Evolutionary conservation across 2,888 invertebrate genomes (phyloP), one percentile per base, ranked within the genome.

Genomic region (Cepaea hortensis): DNA sequence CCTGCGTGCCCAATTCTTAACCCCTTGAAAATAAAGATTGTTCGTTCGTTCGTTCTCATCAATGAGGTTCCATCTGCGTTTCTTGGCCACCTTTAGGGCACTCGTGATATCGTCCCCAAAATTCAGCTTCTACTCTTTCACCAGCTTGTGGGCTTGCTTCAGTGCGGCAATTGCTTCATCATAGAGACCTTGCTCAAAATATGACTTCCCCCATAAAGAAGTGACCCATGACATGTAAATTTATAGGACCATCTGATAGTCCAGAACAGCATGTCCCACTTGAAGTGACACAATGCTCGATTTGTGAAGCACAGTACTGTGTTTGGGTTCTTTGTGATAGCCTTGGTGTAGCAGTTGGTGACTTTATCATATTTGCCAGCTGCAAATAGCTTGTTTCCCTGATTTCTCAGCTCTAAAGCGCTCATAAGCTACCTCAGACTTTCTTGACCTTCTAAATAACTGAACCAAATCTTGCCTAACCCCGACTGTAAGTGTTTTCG

Each of bases 61-160:
- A 93, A 97, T 96, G 48, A 97, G 96, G 93, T 97, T 97, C 94
- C 98, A 99, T 96, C 98, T 96, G 93, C 97, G 97, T 94, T 98
- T 98, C 90, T 98, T 96, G 0, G 98, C 98, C 87, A 97, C 95
- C 88, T 99, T 96, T 89, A 99, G 95, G 92, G 98, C 97, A 88
- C 97, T 96, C 6, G 99, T 98, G 90, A 99, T 98, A 92, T 99
- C 99, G 94, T 99, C 99, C 35, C 99, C 99, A 95, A 97, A 99
- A 94, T 99, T 98, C 90, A 98, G 95, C 95, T 98, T 98, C 88
- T 94, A 93, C 92, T 98, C 98, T 94, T 97, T 97, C 0, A 98
- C 97, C 93, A 99, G 95, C 94, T 99, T 99, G 94, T 96, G 93
- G 18, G 96, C 96, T 82, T 77, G 85, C 62, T 85, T 85, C 7